Percentiles rank a stretch among this genome's conserved stretches.
phyloP scores from a whole-genome alignment of 2,113 vertebrate genomes.

The Fulica atra region DNA sequence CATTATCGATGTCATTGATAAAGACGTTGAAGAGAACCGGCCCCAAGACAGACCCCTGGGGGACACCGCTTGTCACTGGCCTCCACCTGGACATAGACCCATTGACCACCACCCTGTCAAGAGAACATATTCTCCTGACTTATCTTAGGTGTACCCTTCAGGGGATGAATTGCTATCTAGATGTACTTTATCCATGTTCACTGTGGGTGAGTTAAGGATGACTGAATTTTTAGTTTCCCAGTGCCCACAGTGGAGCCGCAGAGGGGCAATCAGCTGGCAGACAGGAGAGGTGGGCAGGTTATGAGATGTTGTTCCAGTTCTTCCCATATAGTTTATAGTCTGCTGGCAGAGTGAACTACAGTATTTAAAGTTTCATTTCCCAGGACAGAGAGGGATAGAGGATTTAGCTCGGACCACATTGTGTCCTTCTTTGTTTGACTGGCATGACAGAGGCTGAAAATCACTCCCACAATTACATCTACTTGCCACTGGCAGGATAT shows the following conservation, averaged over 20 bases:
- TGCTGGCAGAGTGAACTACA: neutral
- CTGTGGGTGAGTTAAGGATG: neutral
- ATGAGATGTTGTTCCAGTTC: neutral
- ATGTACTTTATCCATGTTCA: neutral
- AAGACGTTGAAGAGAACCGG: no score
- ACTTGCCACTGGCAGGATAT: neutral
- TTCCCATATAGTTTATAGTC: neutral
- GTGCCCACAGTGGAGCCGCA: neutral
- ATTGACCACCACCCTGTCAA: no score
- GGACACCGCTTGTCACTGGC: no score
- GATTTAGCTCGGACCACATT: neutral
- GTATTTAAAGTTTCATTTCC: neutral
- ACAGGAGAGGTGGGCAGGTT: neutral
- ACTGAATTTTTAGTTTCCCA: neutral
- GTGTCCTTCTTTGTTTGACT: neutral
- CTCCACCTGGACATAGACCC: no score
- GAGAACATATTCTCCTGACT: neutral
- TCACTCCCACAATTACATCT: neutral
- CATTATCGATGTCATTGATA: no score
- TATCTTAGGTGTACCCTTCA: neutral
- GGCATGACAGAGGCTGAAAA: neutral
- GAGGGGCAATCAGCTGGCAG: neutral
- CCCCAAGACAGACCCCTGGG: no score
- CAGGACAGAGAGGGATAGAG: neutral
- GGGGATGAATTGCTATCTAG: neutral